A percentile compares a stretch with the other conserved stretches of the same genome.
Evolutionary conservation across 2,113 vertebrate genomes (phyloP).

Genomic region (Oryzias melastigma): DNA sequence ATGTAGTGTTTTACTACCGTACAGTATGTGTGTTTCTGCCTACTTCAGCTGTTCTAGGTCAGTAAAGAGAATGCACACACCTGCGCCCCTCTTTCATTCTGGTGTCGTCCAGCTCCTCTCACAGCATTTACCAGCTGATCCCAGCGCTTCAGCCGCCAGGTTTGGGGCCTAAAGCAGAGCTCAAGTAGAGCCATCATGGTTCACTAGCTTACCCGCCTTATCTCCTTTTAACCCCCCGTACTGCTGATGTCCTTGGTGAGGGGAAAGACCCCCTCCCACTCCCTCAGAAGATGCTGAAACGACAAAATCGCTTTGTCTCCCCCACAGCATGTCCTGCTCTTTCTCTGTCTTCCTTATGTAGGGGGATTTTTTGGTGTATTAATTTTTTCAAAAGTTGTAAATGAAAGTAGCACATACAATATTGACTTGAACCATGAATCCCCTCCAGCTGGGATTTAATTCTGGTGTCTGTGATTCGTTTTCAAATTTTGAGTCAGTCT

Average conservation of each 20-base stretch:
- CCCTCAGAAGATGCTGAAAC: constrained; percentile 64
- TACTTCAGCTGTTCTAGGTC: constrained; percentile 68
- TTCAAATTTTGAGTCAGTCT: constrained; percentile 38
- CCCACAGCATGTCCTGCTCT: constrained; percentile 12
- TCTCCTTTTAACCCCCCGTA: constrained; percentile 22
- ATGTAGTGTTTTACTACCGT: constrained; percentile 38
- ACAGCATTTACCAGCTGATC: constrained; percentile 32
- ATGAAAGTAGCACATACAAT: constrained; percentile 24
- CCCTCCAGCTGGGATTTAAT: constrained; percentile 41
- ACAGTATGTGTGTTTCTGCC: constrained; percentile 34
- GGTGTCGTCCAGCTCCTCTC: constrained; percentile 38
- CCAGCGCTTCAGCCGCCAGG: constrained; percentile 46
- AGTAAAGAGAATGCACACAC: constrained; percentile 70
- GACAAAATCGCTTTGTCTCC: constrained; percentile 51
- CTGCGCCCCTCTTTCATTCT: constrained; percentile 59
- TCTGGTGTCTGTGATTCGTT: constrained; percentile 17
- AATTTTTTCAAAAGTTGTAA: constrained; percentile 10
- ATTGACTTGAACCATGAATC: constrained; percentile 46
- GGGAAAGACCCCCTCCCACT: constrained; percentile 50
- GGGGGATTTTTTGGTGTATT: neutral
- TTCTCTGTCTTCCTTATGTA: constrained; percentile 10
- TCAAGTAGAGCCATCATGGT: neutral
- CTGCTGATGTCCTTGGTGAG: constrained; percentile 63
- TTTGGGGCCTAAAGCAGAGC: constrained; percentile 30
- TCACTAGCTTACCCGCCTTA: neutral